Conservation (phyloP, 2,797 vertebrate genomes). For the Hyperoplus lanceolatus region DNA sequence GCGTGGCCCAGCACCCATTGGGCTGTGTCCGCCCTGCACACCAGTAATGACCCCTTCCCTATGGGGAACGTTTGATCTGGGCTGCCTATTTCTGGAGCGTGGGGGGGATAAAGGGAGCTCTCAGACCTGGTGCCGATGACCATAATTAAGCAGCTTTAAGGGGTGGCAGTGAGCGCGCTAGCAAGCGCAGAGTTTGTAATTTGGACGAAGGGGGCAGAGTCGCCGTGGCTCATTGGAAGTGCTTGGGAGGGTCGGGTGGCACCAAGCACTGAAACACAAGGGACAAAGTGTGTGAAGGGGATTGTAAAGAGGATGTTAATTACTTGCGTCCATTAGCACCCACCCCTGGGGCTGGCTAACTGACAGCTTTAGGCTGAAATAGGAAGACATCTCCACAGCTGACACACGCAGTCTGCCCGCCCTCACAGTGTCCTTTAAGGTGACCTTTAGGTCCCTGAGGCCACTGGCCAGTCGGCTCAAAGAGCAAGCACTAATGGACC, state of each 20-base stretch:
- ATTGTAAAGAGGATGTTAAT: conserved; percentile 83
- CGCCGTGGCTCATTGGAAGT: conserved; percentile 75
- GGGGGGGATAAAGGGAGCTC: conserved; percentile 87
- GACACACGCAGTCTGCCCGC: conserved; percentile 54
- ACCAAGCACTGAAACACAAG: conserved; percentile 76
- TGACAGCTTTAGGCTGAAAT: conserved; percentile 44
- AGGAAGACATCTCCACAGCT: conserved; percentile 44
- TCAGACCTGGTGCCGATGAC: conserved; percentile 86
- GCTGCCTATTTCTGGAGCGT: conserved; percentile 88
- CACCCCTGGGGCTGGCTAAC: conserved; percentile 61
- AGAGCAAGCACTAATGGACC: conserved; percentile 23
- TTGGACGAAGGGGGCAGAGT: conserved; percentile 76
- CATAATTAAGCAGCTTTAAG: conserved; percentile 88
- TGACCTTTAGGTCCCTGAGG: conserved; percentile 47
- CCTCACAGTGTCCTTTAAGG: conserved; percentile 55
- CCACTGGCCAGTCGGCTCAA: conserved; percentile 32
- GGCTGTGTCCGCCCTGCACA: conserved; percentile 83
- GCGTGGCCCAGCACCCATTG: conserved; percentile 83
- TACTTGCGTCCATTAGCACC: conserved; percentile 79
- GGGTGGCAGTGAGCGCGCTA: conserved; percentile 82
- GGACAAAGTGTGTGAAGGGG: conserved; percentile 76
- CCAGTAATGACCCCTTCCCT: conserved; percentile 88
- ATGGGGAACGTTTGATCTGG: conserved; percentile 88
- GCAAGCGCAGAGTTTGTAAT: conserved; percentile 81
- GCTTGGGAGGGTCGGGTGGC: conserved; percentile 74